A percentile compares a stretch with the other conserved stretches of the same genome.
These are phyloP conservation scores for Potamarius usumacintae DNA, from an alignment of 2,113 vertebrate species.

Conservation along the genomic window DNA sequence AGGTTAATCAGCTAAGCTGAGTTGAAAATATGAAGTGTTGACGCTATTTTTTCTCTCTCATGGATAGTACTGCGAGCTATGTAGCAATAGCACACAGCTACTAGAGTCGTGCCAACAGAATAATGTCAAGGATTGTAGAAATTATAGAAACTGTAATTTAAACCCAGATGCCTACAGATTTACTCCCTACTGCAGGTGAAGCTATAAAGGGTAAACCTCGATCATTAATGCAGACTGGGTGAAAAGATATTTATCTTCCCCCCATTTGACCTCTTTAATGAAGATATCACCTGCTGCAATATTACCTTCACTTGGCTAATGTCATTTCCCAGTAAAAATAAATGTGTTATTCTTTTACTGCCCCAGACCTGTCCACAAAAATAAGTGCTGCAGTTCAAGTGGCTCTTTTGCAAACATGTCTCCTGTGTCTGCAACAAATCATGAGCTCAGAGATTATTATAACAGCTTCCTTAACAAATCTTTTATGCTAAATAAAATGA, in stretches of 20 bases:
- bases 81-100: neutral
- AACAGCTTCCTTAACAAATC: constrained; percentile 8
- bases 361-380: constrained; percentile 4
- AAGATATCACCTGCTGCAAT: constrained; percentile 24
- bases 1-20: neutral
- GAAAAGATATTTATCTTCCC: constrained; percentile 35
- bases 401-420: neutral
- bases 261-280: constrained; percentile 24
- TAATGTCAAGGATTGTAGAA: neutral
- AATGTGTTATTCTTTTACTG: neutral
- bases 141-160: neutral
- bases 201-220: constrained; percentile 7
- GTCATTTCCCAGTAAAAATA: constrained; percentile 10
- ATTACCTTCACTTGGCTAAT: constrained; percentile 12
- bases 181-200: neutral
- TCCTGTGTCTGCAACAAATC: constrained; percentile 6
- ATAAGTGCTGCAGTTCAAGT: neutral
- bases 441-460: neutral
- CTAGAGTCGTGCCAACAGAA: neutral
- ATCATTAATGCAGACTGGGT: neutral
- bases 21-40: neutral
- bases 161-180: neutral
- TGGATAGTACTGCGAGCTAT: neutral
- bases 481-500: constrained; percentile 2
- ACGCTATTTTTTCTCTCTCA: neutral